Base-by-base conservation (phyloP, 92 coral and sea anemone species). In the Hydrozoanthus gracilis region DNA sequence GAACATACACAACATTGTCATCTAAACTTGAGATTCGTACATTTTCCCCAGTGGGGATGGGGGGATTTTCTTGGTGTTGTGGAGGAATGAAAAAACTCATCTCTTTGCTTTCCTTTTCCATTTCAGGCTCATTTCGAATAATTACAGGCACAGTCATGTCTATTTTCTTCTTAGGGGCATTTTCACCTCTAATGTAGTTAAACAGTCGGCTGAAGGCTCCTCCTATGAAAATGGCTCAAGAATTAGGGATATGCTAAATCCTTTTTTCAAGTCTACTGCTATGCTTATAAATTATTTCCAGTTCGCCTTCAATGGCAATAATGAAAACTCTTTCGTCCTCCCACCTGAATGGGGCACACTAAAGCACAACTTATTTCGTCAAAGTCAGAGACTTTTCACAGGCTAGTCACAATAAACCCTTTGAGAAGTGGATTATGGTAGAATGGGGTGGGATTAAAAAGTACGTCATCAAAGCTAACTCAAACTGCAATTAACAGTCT, bases 121-220 rank as follows among this genome's bases (percentile, higher is more conserved):
- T 13, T 54, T 58, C 49, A 2, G 39, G 39, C 46, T 61, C 77
- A 14, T 45, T 73, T 61, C 58, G 27, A 27, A 45, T 62, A n/a
- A 51, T 51, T 11, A 82, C 86, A 10, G 86, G 86, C 35, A 82
- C 86, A 15, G 86, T 82, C 86, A 82, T 82, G 10, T 82, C 77
- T 82, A 82, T 66, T 44, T 82, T 82, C 49, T 66, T n/a, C 11
- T 64, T 62, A 7, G 5, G 56, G 73, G 46, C 86, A 55, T 82
- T 82, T 82, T 58, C 86, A 2, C 86, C 86, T 5, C 15, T 20
- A 55, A 82, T 82, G 49, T 82, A 82, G 18, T 62, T 45, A 65
- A 82, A 82, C 77, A 82, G 55, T 44, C 86, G 86, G 61, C 49
- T 82, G 74, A 82, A 82, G 15, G 73, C 55, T 6, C 54, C 86